Evolutionary conservation across 2,797 vertebrate species (phyloP).

Genomic region (Chelmon rostratus): DNA sequence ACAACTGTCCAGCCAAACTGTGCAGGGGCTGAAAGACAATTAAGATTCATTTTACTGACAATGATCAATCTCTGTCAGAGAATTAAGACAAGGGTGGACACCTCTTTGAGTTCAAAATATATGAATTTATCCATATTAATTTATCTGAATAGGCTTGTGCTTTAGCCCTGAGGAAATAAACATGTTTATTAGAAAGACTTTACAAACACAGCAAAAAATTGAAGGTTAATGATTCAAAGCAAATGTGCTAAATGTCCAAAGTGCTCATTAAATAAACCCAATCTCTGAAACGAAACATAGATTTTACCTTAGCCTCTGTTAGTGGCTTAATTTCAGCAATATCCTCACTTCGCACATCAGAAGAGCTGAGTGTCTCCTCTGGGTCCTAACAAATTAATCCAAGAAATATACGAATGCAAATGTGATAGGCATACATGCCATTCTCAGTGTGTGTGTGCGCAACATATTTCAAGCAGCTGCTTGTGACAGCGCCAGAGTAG

Average conservation of each 20-base stretch:
- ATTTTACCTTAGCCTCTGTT: conserved; percentile 58
- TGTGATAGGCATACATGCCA: background rate
- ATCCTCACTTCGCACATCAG: conserved; percentile 45
- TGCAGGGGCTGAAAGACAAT: conserved; percentile 38
- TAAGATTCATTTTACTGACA: background rate
- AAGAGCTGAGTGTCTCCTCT: conserved; percentile 60
- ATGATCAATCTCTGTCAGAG: too few relatives aligned
- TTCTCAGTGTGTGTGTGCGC: conserved; percentile 9
- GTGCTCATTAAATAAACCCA: background rate
- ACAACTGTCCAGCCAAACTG: conserved; percentile 6
- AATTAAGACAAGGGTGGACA: background rate
- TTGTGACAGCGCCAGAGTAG: conserved; percentile 63
- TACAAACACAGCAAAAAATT: background rate
- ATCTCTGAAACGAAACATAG: background rate
- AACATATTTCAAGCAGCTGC: conserved; percentile 73
- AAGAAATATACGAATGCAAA: conserved; percentile 42
- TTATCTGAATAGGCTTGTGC: background rate
- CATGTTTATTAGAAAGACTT: too few relatives aligned
- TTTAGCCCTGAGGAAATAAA: background rate
- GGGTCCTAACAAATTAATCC: conserved; percentile 72
- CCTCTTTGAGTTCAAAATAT: background rate
- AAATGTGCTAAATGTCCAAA: background rate
- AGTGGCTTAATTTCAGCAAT: conserved; percentile 5
- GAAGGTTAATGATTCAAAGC: background rate
- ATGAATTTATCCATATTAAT: background rate